phyloP scores from a whole-genome alignment of 2,113 vertebrate species.

The Rhynchomys soricoides region DNA sequence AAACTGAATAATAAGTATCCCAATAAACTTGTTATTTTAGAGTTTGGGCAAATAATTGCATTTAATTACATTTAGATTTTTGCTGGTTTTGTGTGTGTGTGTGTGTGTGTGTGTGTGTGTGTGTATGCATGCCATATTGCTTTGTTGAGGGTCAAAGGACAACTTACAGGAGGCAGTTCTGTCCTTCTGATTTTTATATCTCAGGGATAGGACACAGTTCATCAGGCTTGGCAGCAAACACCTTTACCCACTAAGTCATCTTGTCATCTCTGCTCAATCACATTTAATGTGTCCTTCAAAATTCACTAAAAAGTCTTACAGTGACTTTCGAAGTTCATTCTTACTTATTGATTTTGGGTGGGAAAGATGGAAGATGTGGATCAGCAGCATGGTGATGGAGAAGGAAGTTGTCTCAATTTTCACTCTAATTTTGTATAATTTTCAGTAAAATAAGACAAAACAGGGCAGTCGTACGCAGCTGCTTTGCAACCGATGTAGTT shows the following conservation, averaged over 20 bases:
- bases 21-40: neutral
- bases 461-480: neutral
- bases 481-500: neutral
- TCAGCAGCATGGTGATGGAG: neutral
- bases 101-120: neutral
- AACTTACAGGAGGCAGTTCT: neutral
- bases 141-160: neutral
- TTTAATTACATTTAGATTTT: neutral
- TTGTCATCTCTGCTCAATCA: neutral
- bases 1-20: conserved; percentile 6
- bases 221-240: neutral
- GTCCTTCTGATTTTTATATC: no score
- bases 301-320: neutral
- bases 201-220: neutral
- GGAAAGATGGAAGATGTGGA: neutral
- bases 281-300: neutral
- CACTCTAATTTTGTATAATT: no score
- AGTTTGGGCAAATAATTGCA: neutral
- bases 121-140: neutral
- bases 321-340: neutral
- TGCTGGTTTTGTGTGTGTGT: neutral
- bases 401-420: neutral
- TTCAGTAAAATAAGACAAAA: neutral
- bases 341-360: neutral
- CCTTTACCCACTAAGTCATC: neutral